Evolutionary conservation across 2,113 vertebrate genomes (phyloP), one percentile per base, ranked within the genome.

Genomic region (Atlantisia rogersi): DNA sequence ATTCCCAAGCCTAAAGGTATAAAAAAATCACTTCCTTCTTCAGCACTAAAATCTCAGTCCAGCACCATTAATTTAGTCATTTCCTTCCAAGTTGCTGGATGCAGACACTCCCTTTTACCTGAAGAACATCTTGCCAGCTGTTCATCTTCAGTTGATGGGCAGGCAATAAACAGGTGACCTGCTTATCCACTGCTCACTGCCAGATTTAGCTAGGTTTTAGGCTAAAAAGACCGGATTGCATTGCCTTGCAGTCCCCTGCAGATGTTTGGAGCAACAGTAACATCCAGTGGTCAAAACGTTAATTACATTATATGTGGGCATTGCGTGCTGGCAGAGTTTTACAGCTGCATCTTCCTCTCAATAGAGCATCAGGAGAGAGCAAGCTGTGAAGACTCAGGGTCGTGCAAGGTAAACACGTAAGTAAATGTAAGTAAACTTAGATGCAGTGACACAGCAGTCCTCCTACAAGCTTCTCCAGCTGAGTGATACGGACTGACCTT

Each of bases 251-350:
- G 31, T 56, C 31, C 13, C 9, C 25, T 69, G 87, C 78, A 90
- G 87, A 93, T 94, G 85, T 90, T 86, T 96, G 87, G 85, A 97
- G 93, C 95, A 97, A 95, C 87, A 88, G 95, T 96, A 97, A 39
- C 95, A 97, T 97, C 96, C 95, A 97, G 96, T 96, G 95, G 96
- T 80, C 92, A 95, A 84, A 92, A 92, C 58, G 91, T 89, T 97
- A 94, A 97, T 96, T 96, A 76, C 96, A 96, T 29, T 79, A 28
- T 10, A 21, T 4, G 56, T 84, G 35, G 56, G 50, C 75, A 12
- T 9, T 67, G 50, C 40, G 7, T 14, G 32, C 46, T 59, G 75
- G 58, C 76, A 69, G 70, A 19, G 17, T 19, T 31, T 68, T n/a
- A 32, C 1, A 3, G 4, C 20, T 44, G 31, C 46, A 17, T 32